Conservation (phyloP, 64 coral and sea anemone genomes). For the Dendrophyllia cribrosa region DNA sequence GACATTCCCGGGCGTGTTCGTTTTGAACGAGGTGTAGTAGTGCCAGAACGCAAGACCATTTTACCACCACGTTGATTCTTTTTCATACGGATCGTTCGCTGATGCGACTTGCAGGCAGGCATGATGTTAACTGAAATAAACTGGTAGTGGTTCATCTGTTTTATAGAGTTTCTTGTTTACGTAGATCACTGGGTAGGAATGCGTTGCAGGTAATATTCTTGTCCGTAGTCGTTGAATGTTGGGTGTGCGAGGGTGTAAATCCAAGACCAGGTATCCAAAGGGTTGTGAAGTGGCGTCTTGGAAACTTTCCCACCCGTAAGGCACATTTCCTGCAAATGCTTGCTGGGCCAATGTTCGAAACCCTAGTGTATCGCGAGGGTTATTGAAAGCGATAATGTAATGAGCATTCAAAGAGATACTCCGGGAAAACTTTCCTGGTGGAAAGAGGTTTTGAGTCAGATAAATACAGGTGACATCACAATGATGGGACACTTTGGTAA, state of each 20-base stretch:
- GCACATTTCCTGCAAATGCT: neutral
- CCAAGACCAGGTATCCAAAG: too few relatives aligned
- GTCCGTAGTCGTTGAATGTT: too few relatives aligned
- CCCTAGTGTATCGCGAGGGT: conserved; percentile 5
- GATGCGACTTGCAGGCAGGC: neutral
- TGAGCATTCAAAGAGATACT: conserved; percentile 36
- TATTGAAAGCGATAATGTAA: conserved; percentile 40
- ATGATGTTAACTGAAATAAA: neutral
- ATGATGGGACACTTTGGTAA: neutral
- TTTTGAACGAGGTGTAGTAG: too few relatives aligned
- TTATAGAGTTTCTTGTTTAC: neutral
- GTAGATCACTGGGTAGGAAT: conserved; percentile 6
- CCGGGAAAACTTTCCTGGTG: conserved; percentile 40
- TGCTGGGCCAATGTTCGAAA: neutral
- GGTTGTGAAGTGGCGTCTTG: too few relatives aligned
- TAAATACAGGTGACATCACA: too few relatives aligned
- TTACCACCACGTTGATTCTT: too few relatives aligned
- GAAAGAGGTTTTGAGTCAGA: neutral
- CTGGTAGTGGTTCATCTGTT: too few relatives aligned
- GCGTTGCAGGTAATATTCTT: neutral
- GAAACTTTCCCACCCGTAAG: too few relatives aligned
- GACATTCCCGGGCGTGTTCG: too few relatives aligned
- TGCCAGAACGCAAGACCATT: too few relatives aligned
- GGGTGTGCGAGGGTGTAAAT: too few relatives aligned
- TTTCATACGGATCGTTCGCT: too few relatives aligned